Evolutionary conservation across 2,113 vertebrate species (phyloP).

Genomic region (Conger conger): DNA sequence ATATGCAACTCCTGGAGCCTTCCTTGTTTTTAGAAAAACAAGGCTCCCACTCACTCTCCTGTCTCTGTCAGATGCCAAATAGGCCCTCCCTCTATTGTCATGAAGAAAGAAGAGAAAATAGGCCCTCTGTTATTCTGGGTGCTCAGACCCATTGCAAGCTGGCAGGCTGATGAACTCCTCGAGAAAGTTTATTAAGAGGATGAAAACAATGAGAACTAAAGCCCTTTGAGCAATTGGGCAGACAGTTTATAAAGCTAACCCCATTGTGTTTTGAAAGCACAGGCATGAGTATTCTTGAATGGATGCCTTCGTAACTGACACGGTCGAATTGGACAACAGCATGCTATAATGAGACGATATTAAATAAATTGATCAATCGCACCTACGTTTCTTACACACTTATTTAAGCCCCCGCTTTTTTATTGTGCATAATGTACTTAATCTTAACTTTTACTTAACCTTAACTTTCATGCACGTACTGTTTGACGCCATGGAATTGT

Average conservation of each 20-base stretch:
- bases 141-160: constrained; percentile 91
- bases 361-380: too few relatives aligned
- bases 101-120: constrained; percentile 61
- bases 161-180: constrained; percentile 99
- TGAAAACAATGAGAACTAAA: constrained; percentile 89
- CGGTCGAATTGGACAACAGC: constrained; percentile 95
- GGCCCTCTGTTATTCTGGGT: constrained; percentile 87
- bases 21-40: too few relatives aligned
- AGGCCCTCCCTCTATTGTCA: constrained; percentile 75
- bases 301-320: constrained; percentile 93
- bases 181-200: constrained; percentile 99
- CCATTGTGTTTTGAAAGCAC: constrained; percentile 88
- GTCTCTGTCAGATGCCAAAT: constrained; percentile 66
- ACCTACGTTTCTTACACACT: too few relatives aligned
- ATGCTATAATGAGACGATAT: constrained; percentile 80
- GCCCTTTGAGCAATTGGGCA: constrained; percentile 83
- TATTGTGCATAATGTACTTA: too few relatives aligned
- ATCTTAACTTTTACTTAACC: too few relatives aligned
- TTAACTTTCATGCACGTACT: too few relatives aligned
- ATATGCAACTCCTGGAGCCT: too few relatives aligned
- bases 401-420: too few relatives aligned
- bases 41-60: not conserved
- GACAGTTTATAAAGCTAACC: constrained; percentile 94
- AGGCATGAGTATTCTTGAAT: constrained; percentile 98
- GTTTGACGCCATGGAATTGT: too few relatives aligned